A percentile compares a stretch with the other conserved stretches of the same genome.
Evolutionary conservation across 2,797 vertebrate genomes (phyloP).

Genomic region (Lepidocolaptes lacrymiger): DNA sequence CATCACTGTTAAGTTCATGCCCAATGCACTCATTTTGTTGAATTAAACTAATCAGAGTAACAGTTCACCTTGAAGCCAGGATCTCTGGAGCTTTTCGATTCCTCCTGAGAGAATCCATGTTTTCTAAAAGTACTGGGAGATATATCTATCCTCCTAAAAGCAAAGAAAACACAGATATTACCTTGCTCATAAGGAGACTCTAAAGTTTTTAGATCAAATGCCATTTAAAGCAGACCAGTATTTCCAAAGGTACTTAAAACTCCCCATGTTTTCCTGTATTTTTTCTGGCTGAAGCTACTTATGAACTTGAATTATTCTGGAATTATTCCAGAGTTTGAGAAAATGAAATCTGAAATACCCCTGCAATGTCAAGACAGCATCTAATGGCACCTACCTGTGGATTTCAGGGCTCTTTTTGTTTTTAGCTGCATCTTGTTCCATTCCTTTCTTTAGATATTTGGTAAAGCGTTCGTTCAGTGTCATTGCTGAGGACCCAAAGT

Average conservation of each 20-base stretch:
- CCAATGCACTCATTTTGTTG: slow-evolving; percentile 88
- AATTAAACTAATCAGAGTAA: slow-evolving; percentile 81
- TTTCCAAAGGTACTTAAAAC: background rate
- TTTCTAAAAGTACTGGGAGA: slow-evolving; percentile 99
- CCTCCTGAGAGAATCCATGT: slow-evolving; percentile 95
- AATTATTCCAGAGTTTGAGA: background rate
- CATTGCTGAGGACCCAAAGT: slow-evolving; percentile 92
- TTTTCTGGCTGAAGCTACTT: background rate
- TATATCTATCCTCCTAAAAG: slow-evolving; percentile 96
- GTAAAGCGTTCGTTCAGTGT: slow-evolving; percentile 97
- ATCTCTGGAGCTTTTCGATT: slow-evolving; percentile 93
- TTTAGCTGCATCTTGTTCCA: slow-evolving; percentile 92
- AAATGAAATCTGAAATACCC: background rate
- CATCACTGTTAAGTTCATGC: slow-evolving; percentile 86
- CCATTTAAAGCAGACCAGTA: background rate
- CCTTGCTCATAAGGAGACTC: background rate
- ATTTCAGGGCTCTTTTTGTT: slow-evolving; percentile 98
- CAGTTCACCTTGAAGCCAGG: slow-evolving; percentile 96
- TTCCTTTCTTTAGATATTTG: slow-evolving; percentile 95
- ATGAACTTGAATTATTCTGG: background rate
- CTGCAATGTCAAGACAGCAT: background rate
- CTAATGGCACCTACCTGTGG: slow-evolving; percentile 87
- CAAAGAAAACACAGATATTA: background rate
- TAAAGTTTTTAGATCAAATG: background rate
- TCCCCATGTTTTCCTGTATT: rapidly evolving